Conservation (phyloP, 2,797 vertebrate species). For the Triplophysa bombifrons region DNA sequence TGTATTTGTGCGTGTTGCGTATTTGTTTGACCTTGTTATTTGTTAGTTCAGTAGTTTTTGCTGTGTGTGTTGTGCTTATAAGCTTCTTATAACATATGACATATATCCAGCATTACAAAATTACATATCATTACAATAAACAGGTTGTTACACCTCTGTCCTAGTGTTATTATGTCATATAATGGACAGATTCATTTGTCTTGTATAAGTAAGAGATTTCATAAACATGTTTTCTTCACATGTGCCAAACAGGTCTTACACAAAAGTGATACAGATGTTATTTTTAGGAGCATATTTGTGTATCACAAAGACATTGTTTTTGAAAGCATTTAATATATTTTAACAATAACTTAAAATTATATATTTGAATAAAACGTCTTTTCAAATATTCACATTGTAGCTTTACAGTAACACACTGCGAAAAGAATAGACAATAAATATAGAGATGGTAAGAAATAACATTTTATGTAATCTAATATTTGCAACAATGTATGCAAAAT, state of each 20-base stretch:
- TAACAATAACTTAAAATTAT: no score
- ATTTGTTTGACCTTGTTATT: not conserved
- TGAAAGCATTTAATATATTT: no score
- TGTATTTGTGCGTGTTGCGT: not conserved
- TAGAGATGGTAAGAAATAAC: no score
- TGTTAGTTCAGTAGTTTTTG: not conserved
- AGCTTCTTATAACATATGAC: not conserved
- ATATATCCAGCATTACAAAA: not conserved
- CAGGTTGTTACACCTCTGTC: not conserved
- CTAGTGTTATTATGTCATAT: not conserved
- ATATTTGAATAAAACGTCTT: no score
- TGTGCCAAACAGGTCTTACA: no score
- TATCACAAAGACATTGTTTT: no score
- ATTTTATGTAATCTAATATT: no score
- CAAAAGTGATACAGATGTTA: not conserved
- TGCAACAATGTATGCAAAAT: no score
- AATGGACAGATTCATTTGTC: not conserved
- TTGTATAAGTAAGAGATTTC: not conserved
- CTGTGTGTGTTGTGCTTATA: not conserved
- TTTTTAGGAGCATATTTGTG: not conserved
- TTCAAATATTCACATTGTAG: no score
- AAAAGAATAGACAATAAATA: no score
- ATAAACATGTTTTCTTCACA: not conserved
- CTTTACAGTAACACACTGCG: no score
- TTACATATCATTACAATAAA: not conserved